A percentile compares a stretch with the other conserved stretches of the same genome.
These are phyloP conservation scores for Dicerorhinus sumatrensis DNA, from an alignment of 2,113 vertebrate genomes.

Conservation along the genomic window DNA sequence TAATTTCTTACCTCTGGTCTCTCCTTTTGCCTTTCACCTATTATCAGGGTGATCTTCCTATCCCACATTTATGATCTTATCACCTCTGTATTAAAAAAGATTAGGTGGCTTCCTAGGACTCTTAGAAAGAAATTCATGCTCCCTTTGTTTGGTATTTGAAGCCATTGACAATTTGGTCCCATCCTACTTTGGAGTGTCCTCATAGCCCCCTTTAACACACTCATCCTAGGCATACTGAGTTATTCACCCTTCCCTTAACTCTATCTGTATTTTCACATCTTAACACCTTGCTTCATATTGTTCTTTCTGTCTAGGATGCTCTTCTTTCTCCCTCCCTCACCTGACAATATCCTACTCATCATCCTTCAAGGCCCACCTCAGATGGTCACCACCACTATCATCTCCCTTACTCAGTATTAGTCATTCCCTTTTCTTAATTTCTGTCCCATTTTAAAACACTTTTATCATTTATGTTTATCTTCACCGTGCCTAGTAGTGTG, in stretches of 20 bases:
- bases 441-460: not conserved
- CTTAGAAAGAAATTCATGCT: not conserved
- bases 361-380: not conserved
- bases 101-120: not conserved
- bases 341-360: not conserved
- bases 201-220: not conserved
- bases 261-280: not conserved
- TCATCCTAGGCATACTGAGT: not conserved
- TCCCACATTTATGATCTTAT: not conserved
- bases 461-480: constrained; percentile 10
- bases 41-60: not conserved
- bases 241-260: not conserved
- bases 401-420: not conserved
- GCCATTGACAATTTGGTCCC: not conserved
- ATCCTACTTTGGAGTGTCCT: not conserved
- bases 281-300: not conserved
- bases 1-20: not conserved
- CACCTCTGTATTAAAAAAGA: not conserved
- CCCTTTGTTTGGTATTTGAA: not conserved
- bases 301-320: not conserved
- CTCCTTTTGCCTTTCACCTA: not conserved
- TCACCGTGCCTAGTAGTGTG: not conserved
- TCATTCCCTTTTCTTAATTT: not conserved
- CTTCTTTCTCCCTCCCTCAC: not conserved
- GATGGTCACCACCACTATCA: not conserved